Evolutionary conservation across 2,113 vertebrate species (phyloP).

Genomic region (Hypanus sabinus): DNA sequence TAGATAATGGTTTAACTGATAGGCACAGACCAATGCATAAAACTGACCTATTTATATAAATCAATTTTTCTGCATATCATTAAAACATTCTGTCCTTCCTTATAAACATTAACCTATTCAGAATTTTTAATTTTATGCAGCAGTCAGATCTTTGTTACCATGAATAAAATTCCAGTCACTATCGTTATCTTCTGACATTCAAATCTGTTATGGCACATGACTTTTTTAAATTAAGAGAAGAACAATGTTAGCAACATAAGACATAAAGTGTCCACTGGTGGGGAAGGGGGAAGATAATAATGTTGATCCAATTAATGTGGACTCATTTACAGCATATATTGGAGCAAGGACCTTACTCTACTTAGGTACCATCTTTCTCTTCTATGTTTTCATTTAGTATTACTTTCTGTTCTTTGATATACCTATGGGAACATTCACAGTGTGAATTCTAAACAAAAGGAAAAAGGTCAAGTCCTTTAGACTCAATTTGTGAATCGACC

Average conservation of each 20-base stretch:
- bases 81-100: neutral
- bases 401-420: neutral
- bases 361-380: neutral
- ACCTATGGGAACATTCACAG: neutral
- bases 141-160: neutral
- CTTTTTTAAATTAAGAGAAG: neutral
- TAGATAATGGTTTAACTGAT: neutral
- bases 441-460: neutral
- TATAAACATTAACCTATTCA: neutral
- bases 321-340: neutral
- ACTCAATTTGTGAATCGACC: neutral
- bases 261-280: neutral
- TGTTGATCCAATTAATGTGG: neutral
- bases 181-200: neutral
- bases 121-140: neutral
- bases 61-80: neutral
- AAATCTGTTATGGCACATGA: neutral
- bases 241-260: neutral
- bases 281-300: neutral
- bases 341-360: neutral
- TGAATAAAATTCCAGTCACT: neutral
- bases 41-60: neutral
- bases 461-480: neutral
- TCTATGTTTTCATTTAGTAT: neutral
- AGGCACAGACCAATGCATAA: neutral